A percentile compares a stretch with the other conserved stretches of the same genome.
phyloP scores from a whole-genome alignment of 2,888 invertebrate genomes.

The Dascillus cervinus region DNA sequence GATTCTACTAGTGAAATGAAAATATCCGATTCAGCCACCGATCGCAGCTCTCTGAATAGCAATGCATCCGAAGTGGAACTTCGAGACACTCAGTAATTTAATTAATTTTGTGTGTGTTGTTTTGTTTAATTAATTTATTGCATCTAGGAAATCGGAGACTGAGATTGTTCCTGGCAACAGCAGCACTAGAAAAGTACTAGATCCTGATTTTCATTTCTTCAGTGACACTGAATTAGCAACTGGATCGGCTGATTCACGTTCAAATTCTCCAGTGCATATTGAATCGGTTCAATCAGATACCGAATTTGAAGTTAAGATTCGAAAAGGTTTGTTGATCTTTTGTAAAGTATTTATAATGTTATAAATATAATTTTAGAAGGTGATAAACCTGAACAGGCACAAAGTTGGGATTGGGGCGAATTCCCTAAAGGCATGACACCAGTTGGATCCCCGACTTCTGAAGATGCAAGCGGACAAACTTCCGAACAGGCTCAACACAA shows the following conservation, averaged over 20 bases:
- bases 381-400: constrained; percentile 36
- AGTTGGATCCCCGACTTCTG: constrained; percentile 26
- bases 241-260: constrained; percentile 53
- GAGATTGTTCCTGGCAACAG: constrained; percentile 13
- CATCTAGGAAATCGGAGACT: constrained; percentile 15
- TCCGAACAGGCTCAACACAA: constrained; percentile 37
- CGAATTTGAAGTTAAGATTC: constrained; percentile 70
- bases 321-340: constrained; percentile 45
- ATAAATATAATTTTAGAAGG: too few species aligned
- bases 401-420: constrained; percentile 89
- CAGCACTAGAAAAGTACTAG: constrained; percentile 37
- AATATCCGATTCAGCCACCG: constrained; percentile 33
- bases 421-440: constrained; percentile 52
- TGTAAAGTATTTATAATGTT: too few species aligned
- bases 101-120: neutral
- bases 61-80: constrained; percentile 38
- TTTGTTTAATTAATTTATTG: constrained; percentile 1
- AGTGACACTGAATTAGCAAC: constrained; percentile 86
- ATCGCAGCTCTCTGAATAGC: constrained; percentile 39
- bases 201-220: constrained; percentile 78
- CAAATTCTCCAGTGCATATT: constrained; percentile 65
- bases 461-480: constrained; percentile 22
- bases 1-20: constrained; percentile 42
- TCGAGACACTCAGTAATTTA: constrained; percentile 40
- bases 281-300: constrained; percentile 75